phyloP scores from a whole-genome alignment of 2,888 invertebrate species.

The Dermolepida albohirtum region DNA sequence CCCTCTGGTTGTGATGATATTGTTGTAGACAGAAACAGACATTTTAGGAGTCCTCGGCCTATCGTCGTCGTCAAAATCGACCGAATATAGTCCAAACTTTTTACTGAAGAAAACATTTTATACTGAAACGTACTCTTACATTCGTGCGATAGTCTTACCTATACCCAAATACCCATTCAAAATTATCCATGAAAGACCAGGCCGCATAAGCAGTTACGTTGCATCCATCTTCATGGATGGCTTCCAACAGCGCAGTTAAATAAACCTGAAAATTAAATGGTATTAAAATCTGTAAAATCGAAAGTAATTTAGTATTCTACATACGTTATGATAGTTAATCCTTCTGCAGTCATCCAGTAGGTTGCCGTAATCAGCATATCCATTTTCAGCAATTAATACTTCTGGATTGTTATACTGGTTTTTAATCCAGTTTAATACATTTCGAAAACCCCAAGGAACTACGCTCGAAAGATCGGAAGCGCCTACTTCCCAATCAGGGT shows the following conservation, averaged over 20 bases:
- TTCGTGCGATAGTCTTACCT: conserved; percentile 62
- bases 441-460: conserved; percentile 72
- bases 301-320: background rate
- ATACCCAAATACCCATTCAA: conserved; percentile 83
- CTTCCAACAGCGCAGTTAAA: conserved; percentile 65
- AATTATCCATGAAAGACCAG: conserved; percentile 87
- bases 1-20: conserved; percentile 64
- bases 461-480: conserved; percentile 69
- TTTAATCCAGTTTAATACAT: conserved; percentile 68
- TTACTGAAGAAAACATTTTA: conserved; percentile 60
- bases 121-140: background rate
- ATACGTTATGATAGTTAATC: conserved; percentile 46
- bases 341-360: conserved; percentile 57
- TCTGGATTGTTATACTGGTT: conserved; percentile 65
- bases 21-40: conserved; percentile 69
- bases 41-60: conserved; percentile 72
- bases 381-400: conserved; percentile 72
- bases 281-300: too few relatives aligned
- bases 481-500: conserved; percentile 67
- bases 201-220: conserved; percentile 76
- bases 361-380: conserved; percentile 65
- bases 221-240: conserved; percentile 70
- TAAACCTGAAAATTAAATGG: conserved; percentile 58
- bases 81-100: conserved; percentile 75
- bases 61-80: conserved; percentile 69